Base-by-base conservation (phyloP, 2,797 vertebrate species). In the Nothura maculosa region DNA sequence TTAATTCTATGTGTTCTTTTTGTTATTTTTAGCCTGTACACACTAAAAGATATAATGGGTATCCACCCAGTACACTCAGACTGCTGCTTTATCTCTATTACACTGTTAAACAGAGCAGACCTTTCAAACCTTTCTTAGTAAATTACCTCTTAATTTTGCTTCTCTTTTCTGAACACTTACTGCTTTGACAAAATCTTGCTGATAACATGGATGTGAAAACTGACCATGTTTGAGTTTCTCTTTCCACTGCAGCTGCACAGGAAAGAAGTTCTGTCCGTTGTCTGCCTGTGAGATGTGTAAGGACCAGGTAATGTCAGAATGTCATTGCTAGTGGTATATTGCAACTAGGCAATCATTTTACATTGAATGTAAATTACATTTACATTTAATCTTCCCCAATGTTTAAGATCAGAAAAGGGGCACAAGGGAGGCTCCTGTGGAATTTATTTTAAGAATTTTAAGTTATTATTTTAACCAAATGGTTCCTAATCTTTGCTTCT, bases 311-410 rank as follows among this genome's bases (percentile, higher is more conserved):
- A 89, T 43, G 28, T 87, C 43, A 81, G 57, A 92, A 89, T 27
- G 74, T 10, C 3, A 40, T 91, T 91, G 75, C 78, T 87, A 47
- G 21, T 36, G 27, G 16, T 43, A 82, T 78, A 81, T 42, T 75
- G 36, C 58, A 86, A 75, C 38, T 72, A 74, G 52, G 20, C 45
- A 90, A 78, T 85, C 36, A 8, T 81, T 68, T 68, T 32, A 43
- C 66, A 69, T 12, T 72, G 70, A 90, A 50, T 12, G 7, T 50
- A 50, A 50, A 50, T 50, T 50, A 50, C 48, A 25, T 50, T 50
- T 50, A 50, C 24, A 25, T 75, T 83, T 81, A 83, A 92, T 50
- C 34, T 88, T 86, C 40, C 84, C 42, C 70, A 38, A 75, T 68
- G 32, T 77, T 94, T 62, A 77, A n/a, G 45, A 75, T 52, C 30